Base-by-base conservation (phyloP, 1,140 invertebrate species). In the Dendrolimus punctatus region DNA sequence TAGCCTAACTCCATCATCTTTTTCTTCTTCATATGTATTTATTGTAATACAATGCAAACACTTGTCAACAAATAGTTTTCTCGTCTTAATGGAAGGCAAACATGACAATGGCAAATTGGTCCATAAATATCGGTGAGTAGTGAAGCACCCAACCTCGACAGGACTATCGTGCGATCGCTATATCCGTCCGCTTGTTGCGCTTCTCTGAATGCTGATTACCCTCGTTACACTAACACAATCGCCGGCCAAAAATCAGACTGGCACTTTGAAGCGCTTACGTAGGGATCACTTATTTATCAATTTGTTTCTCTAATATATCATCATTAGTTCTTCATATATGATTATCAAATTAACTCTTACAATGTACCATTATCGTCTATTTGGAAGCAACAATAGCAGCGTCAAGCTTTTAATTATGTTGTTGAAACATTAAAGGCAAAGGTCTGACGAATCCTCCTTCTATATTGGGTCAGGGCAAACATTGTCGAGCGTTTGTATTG, bases 201-300 rank as follows among this genome's bases (percentile, higher is more conserved):
- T 39, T n/a, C 10, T 9, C 50, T 67, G 68, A 62, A 75, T 73
- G 62, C 57, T 66, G 62, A 75, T 75, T 64, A 60, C 68, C 64
- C 53, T 69, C 64, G 64, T 73, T 71, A 71, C 42, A 58, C n/a
- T 40, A 10, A 54, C 63, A 66, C 66, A 64, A 67, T 71, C 55
- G 64, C 9, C 37, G 39, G 37, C 54, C 55, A 62, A 53, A 51
- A 60, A 60, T 51, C 54, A 61, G 53, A 60, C 53, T 40, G 46
- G 44, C 49, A n/a, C 45, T 49, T 46, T 47, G 40, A 36, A 39
- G 46, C 23, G 23, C 23, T 23, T 23, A 23, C 23, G 23, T 23
- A 23, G 23, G 23, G 23, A 23, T 23, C 23, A 23, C 23, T 23
- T 2, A 23, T 23, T 23, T 23, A 23, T 23, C 23, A 23, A 23